Conservation (phyloP, 2,797 vertebrate genomes). For the Acrocephalus scirpaceus region DNA sequence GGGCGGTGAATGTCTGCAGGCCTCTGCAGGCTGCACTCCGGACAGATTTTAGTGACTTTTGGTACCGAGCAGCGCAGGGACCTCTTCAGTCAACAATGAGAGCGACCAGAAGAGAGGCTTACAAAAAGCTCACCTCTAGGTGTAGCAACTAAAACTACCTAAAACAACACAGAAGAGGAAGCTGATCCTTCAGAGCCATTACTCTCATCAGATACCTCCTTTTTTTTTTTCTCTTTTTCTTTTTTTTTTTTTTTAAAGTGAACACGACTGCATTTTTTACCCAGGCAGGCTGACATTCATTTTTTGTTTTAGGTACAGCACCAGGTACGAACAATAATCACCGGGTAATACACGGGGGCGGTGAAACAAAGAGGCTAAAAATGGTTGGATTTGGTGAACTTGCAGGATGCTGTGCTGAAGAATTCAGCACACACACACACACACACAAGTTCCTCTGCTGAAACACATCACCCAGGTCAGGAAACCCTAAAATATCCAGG, state of each 20-base stretch:
- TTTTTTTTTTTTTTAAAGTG: not conserved
- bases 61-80: not conserved
- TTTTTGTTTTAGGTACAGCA: not conserved
- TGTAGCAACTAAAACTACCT: not conserved
- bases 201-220: not conserved
- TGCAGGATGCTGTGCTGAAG: not conserved
- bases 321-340: not conserved
- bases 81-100: not conserved
- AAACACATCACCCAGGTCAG: not conserved
- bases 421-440: not conserved
- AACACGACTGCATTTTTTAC: not conserved
- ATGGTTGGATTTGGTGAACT: not conserved
- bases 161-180: not conserved
- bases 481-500: rapidly evolving
- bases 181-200: not conserved
- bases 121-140: not conserved
- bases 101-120: not conserved
- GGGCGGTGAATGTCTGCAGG: rapidly evolving
- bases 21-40: not conserved
- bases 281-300: not conserved
- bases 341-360: not conserved
- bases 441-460: not conserved
- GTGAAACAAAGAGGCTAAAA: conserved; percentile 21
- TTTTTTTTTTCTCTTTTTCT: not conserved
- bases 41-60: not conserved